Conservation (phyloP, 2,113 vertebrate species). For the Phrynosoma blainvillii region DNA sequence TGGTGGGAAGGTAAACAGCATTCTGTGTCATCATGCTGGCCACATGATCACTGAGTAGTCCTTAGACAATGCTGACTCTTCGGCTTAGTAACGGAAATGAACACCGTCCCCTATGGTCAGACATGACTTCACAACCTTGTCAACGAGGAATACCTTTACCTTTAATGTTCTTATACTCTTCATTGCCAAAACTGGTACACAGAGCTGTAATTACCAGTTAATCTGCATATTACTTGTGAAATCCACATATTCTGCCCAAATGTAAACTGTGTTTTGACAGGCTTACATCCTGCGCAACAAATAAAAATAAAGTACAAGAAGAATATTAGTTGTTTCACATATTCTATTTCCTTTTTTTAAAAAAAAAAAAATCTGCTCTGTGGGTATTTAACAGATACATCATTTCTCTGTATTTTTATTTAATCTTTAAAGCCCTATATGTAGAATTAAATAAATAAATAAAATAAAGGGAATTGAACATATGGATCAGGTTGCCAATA, state of each 20-base stretch:
- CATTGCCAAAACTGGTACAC: background rate
- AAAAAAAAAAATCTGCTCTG: background rate
- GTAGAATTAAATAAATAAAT: too few species aligned
- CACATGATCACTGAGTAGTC: too few species aligned
- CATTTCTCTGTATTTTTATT: background rate
- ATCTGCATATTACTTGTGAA: constrained; percentile 6
- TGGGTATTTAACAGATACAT: accelerated
- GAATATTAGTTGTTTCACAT: constrained; percentile 19
- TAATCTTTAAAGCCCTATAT: background rate
- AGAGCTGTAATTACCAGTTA: background rate
- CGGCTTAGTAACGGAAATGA: too few species aligned
- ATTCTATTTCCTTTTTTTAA: background rate
- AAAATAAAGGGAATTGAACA: too few species aligned
- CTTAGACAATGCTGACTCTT: too few species aligned
- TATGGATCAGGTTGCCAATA: too few species aligned
- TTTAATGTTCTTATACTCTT: background rate
- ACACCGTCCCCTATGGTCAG: too few species aligned
- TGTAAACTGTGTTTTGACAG: background rate
- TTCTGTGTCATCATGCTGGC: too few species aligned
- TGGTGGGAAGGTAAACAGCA: too few species aligned
- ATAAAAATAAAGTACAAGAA: constrained; percentile 34
- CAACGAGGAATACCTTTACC: too few species aligned
- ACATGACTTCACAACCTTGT: too few species aligned
- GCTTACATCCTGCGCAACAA: constrained; percentile 9
- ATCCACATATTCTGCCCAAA: background rate